Evolutionary conservation across 2,888 invertebrate genomes (phyloP), one percentile per base, ranked within the genome.

Genomic region (Cephus pulcher): DNA sequence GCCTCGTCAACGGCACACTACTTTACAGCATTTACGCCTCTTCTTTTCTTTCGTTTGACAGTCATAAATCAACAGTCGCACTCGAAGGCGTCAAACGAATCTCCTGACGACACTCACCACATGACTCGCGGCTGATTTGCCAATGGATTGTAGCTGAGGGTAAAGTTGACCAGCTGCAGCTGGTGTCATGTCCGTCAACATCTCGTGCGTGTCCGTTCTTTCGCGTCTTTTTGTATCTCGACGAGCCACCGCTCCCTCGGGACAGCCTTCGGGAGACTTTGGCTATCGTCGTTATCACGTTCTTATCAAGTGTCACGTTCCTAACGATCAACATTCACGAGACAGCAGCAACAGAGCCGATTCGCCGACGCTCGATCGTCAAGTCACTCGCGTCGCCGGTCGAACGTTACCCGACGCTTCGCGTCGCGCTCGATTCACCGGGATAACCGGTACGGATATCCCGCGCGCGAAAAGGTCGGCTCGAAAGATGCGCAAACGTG

Each of bases 101-200:
- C 71, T 30, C 71, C 30, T 30, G 71, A 33, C 71, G 56, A 56
- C 78, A 91, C 91, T 91, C 91, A 91, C 91, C 91, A 90, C 91
- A 88, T 91, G 91, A 83, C 91, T 91, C 76, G 88, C 90, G 80
- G 91, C 89, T 79, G 91, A 89, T 83, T 91, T 91, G 85, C 88
- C 86, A 88, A 91, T 91, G 80, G 90, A 90, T 83, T 91, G 91
- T 78, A 91, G 88, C 83, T 91, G 91, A 75, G 91, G 91, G 82
- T 92, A 92, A 40, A 92, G 91, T 84, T 92, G 92, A 83, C 92
- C 92, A 86, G 92, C 91, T 85, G 91, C 90, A 83, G 91, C 91
- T 86, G 92, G 92, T 77, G 91, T 91, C 91, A 92, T 92, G 86
- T 92, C 92, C 83, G 92, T 92, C 87, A 92, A 88, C 92, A 92